Conservation (phyloP, 2,888 invertebrate species). For the Apamea sordens region DNA sequence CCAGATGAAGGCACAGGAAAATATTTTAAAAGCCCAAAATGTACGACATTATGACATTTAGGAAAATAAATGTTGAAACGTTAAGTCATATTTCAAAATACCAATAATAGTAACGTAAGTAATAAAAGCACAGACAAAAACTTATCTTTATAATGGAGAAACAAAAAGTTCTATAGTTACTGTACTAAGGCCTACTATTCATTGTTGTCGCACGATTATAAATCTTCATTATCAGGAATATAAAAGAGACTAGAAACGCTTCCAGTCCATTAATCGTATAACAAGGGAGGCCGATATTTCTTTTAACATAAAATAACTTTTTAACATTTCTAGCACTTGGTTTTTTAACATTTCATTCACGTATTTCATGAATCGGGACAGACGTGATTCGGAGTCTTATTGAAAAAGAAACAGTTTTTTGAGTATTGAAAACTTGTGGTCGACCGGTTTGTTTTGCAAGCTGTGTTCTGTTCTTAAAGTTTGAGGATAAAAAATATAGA, state of each 20-base stretch:
- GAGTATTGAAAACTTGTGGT: conserved; percentile 54
- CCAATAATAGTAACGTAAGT: conserved; percentile 30
- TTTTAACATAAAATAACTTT: conserved; percentile 17
- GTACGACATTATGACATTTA: conserved; percentile 17
- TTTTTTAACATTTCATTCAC: conserved; percentile 54
- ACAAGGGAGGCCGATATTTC: conserved; percentile 56
- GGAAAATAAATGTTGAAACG: conserved; percentile 23
- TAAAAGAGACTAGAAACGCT: conserved; percentile 36
- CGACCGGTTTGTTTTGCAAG: conserved; percentile 45
- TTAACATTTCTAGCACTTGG: conserved; percentile 26
- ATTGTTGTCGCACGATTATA: conserved; percentile 35
- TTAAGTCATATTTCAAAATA: conserved; percentile 32
- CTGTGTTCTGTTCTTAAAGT: conserved; percentile 35
- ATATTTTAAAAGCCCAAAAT: conserved; percentile 10
- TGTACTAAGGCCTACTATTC: conserved; percentile 28
- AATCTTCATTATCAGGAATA: conserved; percentile 52
- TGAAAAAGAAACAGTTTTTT: conserved; percentile 53
- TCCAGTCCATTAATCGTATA: conserved; percentile 53
- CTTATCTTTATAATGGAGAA: conserved; percentile 29
- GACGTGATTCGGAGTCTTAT: conserved; percentile 57
- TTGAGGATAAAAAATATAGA: conserved; percentile 15
- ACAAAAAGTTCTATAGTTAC: conserved; percentile 19
- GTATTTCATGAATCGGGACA: conserved; percentile 56
- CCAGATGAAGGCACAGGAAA: conserved; percentile 1
- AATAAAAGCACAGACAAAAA: conserved; percentile 17